These are phyloP conservation scores for Pterois miles DNA, from an alignment of 2,797 vertebrate species.

Conservation along the genomic window DNA sequence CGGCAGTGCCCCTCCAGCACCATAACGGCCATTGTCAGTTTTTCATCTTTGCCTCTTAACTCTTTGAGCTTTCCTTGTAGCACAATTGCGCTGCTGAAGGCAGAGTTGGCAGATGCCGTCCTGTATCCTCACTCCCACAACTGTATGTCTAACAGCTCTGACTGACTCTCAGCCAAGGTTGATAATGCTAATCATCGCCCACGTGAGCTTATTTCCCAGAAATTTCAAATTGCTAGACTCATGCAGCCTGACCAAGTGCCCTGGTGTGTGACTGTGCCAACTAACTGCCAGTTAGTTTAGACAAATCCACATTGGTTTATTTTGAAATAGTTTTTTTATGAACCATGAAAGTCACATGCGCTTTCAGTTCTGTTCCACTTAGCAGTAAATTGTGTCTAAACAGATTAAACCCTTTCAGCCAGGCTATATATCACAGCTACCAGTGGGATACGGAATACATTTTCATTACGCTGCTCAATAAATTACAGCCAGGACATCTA, in stretches of 20 bases:
- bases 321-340: background rate
- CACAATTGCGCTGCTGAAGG: conserved; percentile 25
- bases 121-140: conserved; percentile 33
- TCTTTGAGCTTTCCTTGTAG: conserved; percentile 15
- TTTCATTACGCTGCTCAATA: background rate
- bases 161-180: conserved; percentile 45
- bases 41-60: no score
- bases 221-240: conserved; percentile 39
- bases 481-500: background rate
- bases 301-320: background rate
- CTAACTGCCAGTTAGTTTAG: conserved; percentile 9
- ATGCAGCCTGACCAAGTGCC: conserved; percentile 4
- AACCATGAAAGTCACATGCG: background rate
- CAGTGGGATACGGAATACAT: background rate
- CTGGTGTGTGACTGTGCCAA: conserved; percentile 12
- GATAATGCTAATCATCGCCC: conserved; percentile 55
- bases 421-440: background rate
- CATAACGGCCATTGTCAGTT: no score
- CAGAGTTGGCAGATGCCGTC: conserved; percentile 41
- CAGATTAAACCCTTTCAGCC: background rate
- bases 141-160: conserved; percentile 33
- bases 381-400: background rate
- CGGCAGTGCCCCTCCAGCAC: no score
- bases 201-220: conserved; percentile 46
- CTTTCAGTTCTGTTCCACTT: background rate